A percentile compares a stretch with the other conserved stretches of the same genome.
Conservation (phyloP, 1,140 invertebrate species). For the Anastrepha obliqua region DNA sequence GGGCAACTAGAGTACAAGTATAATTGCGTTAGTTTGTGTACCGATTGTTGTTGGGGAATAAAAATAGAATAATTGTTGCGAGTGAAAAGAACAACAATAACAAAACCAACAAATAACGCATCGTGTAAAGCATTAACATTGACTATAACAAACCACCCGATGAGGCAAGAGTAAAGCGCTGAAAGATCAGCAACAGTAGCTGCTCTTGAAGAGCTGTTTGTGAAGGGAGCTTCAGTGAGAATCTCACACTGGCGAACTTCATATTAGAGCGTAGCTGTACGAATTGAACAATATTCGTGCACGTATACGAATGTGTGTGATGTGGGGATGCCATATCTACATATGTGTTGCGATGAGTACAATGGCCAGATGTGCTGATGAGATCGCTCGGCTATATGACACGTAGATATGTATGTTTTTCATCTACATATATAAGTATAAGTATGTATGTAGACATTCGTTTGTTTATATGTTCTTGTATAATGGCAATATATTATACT, state of each 20-base stretch:
- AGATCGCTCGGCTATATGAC: neutral
- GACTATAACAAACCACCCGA: conserved; percentile 8
- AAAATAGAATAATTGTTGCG: conserved; percentile 26
- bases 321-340: neutral
- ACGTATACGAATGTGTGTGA: neutral
- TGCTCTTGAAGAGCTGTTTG: conserved; percentile 30
- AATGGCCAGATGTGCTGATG: conserved; percentile 21
- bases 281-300: neutral
- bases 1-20: neutral
- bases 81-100: neutral
- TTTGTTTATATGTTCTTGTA: no score
- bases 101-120: conserved; percentile 29
- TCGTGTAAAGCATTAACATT: conserved; percentile 9
- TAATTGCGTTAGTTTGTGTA: neutral
- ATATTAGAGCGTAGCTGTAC: neutral
- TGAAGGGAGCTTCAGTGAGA: neutral
- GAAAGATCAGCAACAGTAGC: conserved; percentile 44
- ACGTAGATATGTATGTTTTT: neutral
- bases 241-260: neutral
- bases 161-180: conserved; percentile 50
- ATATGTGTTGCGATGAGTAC: conserved; percentile 11
- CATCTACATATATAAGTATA: neutral
- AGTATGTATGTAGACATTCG: neutral
- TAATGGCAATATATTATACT: no score
- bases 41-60: conserved; percentile 14